These are phyloP conservation scores for Cottoperca gobio DNA, from an alignment of 2,797 vertebrate genomes.

Conservation along the genomic window DNA sequence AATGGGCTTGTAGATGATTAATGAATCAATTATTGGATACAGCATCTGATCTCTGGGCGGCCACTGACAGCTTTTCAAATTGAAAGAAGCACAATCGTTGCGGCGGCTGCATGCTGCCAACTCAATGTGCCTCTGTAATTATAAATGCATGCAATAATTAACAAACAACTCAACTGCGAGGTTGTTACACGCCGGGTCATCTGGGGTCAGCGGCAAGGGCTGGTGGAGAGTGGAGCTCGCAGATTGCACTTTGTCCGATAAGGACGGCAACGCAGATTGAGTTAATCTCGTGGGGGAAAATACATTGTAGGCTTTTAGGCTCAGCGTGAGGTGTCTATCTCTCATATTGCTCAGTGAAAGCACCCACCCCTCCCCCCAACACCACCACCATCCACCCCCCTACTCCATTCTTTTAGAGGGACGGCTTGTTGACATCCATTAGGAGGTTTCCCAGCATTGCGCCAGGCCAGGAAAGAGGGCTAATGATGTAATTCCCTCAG, in stretches of 20 bases:
- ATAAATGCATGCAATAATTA: slow-evolving; percentile 75
- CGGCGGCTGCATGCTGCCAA: slow-evolving; percentile 45
- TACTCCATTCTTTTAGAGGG: slow-evolving; percentile 69
- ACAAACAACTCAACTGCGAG: slow-evolving; percentile 55
- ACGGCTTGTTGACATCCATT: slow-evolving; percentile 82
- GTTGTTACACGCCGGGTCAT: slow-evolving; percentile 50
- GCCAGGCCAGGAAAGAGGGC: slow-evolving; percentile 69
- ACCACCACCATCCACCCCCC: slow-evolving; percentile 17
- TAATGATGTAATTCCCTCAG: slow-evolving; percentile 84
- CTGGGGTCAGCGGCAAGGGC: slow-evolving; percentile 40
- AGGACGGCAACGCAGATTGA: slow-evolving; percentile 46
- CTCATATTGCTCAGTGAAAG: slow-evolving; percentile 40
- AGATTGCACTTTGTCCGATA: slow-evolving; percentile 56
- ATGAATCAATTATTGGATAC: slow-evolving; percentile 71
- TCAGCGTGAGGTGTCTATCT: slow-evolving; percentile 55
- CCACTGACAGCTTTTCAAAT: slow-evolving; percentile 65
- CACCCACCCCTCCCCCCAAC: slow-evolving; percentile 5
- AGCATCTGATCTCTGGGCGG: slow-evolving; percentile 45
- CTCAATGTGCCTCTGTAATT: slow-evolving; percentile 62
- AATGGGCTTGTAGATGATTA: slow-evolving; percentile 74
- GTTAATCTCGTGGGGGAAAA: slow-evolving; percentile 63
- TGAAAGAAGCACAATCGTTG: slow-evolving; percentile 58
- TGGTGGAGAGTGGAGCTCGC: slow-evolving; percentile 30
- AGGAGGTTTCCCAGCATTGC: slow-evolving; percentile 81
- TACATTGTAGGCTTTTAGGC: slow-evolving; percentile 69